These are phyloP conservation scores for Porites divaricata DNA, from an alignment of 92 coral and sea anemone genomes.

Conservation along the genomic window DNA sequence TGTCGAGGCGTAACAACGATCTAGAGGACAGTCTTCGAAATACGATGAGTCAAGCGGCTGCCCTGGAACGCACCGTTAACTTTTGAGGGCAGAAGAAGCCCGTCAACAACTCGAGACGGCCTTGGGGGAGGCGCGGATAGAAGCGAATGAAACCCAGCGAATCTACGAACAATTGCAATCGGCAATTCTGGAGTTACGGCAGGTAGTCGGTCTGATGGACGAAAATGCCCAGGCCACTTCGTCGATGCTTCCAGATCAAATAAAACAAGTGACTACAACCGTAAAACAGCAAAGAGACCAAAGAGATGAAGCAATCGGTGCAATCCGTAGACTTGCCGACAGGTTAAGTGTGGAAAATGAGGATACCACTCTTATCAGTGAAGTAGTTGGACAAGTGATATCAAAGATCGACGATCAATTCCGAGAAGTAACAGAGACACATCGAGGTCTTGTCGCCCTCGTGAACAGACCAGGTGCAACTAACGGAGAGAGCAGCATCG, in stretches of 20 bases:
- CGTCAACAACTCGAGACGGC: not conserved
- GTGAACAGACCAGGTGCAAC: not conserved
- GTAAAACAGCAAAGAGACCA: not conserved
- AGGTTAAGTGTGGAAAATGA: no score
- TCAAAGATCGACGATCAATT: not conserved
- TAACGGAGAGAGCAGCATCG: not conserved
- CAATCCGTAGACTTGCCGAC: no score
- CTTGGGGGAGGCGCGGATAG: not conserved
- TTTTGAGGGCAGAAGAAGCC: not conserved
- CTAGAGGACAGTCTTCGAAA: not conserved
- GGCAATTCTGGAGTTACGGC: not conserved
- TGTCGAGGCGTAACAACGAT: not conserved
- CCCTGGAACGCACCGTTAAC: not conserved
- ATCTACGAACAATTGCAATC: no score
- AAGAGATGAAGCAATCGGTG: no score
- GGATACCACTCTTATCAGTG: no score
- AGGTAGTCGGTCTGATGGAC: not conserved
- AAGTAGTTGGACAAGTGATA: no score
- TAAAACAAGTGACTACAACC: not conserved
- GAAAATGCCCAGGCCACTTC: no score
- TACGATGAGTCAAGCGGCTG: not conserved
- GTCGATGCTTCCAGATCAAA: not conserved
- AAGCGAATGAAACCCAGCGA: not conserved
- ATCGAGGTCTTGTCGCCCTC: not conserved
- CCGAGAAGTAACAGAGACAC: not conserved